Evolutionary conservation across 2,888 invertebrate species (phyloP).

Genomic region (Teleiodes luculella): DNA sequence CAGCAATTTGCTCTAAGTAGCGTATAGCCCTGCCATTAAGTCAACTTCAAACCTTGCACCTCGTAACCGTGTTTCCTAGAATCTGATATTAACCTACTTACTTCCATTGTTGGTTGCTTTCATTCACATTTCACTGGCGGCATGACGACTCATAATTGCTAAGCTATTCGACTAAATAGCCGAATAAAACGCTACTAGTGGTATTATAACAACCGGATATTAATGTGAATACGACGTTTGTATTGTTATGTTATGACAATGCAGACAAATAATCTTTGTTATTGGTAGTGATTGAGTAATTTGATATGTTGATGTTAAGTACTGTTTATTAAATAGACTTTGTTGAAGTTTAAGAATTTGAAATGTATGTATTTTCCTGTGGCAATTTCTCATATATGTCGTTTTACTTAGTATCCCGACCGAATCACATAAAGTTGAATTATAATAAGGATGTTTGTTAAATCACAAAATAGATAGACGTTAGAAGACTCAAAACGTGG

Average conservation of each 20-base stretch:
- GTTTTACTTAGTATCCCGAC: no score
- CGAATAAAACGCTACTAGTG: conserved; percentile 18
- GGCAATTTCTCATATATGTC: no score
- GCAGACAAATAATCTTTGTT: conserved; percentile 5
- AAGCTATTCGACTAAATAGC: background rate
- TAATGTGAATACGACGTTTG: conserved; percentile 36
- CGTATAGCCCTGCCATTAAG: conserved; percentile 3
- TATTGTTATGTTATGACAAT: conserved; percentile 28
- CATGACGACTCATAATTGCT: background rate
- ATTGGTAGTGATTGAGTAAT: background rate
- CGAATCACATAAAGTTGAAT: no score
- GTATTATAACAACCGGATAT: conserved; percentile 38
- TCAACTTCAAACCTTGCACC: background rate
- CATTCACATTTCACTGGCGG: background rate
- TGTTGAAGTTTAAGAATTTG: no score
- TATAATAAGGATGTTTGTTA: no score
- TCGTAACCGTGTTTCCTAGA: background rate
- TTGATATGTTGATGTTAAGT: background rate
- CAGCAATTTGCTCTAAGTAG: no score
- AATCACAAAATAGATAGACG: no score
- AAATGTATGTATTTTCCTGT: no score
- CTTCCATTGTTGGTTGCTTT: background rate
- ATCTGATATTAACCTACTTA: conserved; percentile 1
- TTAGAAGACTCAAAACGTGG: no score
- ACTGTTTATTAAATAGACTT: background rate